These are phyloP conservation scores for Sebastes iracundus DNA, from an alignment of 2,797 vertebrate species.

Conservation along the genomic window DNA sequence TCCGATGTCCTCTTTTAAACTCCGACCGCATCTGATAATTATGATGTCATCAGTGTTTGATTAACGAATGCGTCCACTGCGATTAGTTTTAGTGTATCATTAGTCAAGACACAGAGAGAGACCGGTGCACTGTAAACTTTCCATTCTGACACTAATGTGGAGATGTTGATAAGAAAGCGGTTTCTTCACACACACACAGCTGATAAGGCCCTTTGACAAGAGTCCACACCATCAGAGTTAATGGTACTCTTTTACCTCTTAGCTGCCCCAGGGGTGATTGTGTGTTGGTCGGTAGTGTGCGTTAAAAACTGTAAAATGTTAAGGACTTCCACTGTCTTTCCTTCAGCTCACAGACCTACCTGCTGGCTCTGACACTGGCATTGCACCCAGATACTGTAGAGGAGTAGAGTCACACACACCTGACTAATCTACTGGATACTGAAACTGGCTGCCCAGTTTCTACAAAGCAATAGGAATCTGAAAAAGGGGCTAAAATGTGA, in stretches of 20 bases:
- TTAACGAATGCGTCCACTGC: background rate
- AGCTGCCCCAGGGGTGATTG: background rate
- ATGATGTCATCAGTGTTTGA: background rate
- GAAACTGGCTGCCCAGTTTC: constrained; percentile 21
- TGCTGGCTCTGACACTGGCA: background rate
- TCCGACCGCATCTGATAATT: background rate
- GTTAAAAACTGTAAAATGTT: background rate
- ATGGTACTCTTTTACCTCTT: background rate
- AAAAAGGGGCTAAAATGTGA: constrained; percentile 1
- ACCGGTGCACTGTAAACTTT: background rate
- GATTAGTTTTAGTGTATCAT: background rate
- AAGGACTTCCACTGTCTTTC: background rate
- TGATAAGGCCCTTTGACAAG: constrained; percentile 6
- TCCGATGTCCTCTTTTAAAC: background rate
- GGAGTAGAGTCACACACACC: background rate
- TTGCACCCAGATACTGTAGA: background rate
- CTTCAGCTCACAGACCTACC: background rate
- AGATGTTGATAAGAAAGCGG: background rate
- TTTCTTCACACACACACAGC: constrained; percentile 5
- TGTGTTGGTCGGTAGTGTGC: background rate
- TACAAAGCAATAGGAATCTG: background rate
- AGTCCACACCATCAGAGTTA: background rate
- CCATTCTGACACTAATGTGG: background rate
- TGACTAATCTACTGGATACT: constrained; percentile 16
- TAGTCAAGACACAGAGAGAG: background rate